Evolutionary conservation across 2,113 vertebrate species (phyloP), one percentile per base, ranked within the genome.

Genomic region (Phalacrocorax pelagicus): DNA sequence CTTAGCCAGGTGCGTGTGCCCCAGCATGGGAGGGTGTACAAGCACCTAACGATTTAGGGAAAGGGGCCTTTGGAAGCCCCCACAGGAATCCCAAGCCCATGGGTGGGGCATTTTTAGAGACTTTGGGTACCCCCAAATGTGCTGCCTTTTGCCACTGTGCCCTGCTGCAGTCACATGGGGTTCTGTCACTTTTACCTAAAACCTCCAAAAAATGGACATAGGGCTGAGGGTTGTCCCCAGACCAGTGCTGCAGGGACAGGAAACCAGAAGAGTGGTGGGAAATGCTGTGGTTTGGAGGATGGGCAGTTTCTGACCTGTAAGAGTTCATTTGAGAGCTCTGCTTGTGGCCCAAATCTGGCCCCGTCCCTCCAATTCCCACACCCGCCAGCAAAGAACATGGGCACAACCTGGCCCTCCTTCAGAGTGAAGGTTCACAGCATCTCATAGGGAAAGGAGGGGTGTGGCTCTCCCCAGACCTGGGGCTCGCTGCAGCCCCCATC

Each of bases 311-410:
- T 81, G 20, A 65, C 51, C 22, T 24, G 19, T 34, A 16, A 18
- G 51, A 42, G 10, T 42, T 59, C 26, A 29, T 7, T 5, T 42
- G 36, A 44, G 36, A 5, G 51, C 52, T 75, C 22, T 85, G n/a
- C 59, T 51, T 2, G 2, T n/a, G n/a, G 38, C 30, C 23, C 46
- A 51, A 1, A 70, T 44, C 65, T 72, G 44, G 11, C 32, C 27
- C 29, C 1, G 1, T 8, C 40, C 29, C 10, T 70, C 19, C 24
- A 15, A 16, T 30, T 78, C 70, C 78, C 34, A 16, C 0, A 0
- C 6, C 46, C 0, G 0, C 30, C 69, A 65, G 47, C 8, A 36
- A 19, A 15, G 66, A 71, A 20, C 57, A 42, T 0, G 2, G 47
- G 19, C 65, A n/a, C 27, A 40, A 7, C 23, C 27, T 54, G 38